Conservation (phyloP, 2,797 vertebrate genomes). For the Cheirogaleus major region DNA sequence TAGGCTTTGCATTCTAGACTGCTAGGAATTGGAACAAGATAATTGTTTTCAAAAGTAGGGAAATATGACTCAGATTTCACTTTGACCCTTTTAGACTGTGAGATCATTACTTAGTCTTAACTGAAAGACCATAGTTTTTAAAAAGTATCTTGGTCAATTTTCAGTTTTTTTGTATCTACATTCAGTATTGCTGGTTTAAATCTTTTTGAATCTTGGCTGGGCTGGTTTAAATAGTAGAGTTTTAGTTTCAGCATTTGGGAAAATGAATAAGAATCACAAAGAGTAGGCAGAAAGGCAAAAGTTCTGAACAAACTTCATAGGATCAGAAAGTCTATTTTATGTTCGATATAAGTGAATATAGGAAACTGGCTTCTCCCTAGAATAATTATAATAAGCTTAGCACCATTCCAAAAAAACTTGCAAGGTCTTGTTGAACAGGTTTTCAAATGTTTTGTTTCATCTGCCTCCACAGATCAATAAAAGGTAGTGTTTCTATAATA, state of each 20-base stretch:
- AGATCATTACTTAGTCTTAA: not conserved
- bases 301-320: not conserved
- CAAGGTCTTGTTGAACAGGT: not conserved
- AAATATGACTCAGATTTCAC: not conserved
- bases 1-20: not conserved
- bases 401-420: not conserved
- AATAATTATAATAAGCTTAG: not conserved
- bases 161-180: not conserved
- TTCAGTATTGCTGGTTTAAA: not conserved
- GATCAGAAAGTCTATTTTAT: not conserved
- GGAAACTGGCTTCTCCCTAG: not conserved
- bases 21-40: not conserved
- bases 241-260: not conserved
- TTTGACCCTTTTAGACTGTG: not conserved
- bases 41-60: not conserved
- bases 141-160: not conserved
- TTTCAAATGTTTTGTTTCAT: not conserved
- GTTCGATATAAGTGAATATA: not conserved
- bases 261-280: not conserved
- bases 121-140: not conserved
- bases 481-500: not conserved
- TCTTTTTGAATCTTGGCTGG: not conserved
- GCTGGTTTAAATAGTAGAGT: not conserved
- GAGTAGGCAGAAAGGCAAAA: not conserved
- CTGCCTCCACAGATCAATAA: not conserved